These are phyloP conservation scores for Lagenorhynchus albirostris DNA, from an alignment of 2,113 vertebrate species.

Conservation along the genomic window DNA sequence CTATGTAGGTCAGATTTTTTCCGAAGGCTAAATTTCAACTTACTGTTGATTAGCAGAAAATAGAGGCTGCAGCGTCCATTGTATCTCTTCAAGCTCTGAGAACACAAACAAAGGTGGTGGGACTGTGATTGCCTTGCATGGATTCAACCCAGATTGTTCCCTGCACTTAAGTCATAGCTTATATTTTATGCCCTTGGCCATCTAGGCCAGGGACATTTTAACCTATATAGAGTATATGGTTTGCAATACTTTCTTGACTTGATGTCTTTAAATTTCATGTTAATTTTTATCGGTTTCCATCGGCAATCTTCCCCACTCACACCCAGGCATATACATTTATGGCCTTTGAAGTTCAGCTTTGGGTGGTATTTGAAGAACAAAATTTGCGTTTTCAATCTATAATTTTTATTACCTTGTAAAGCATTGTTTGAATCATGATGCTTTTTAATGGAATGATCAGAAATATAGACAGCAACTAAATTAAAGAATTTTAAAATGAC, in stretches of 20 bases:
- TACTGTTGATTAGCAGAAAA: not conserved
- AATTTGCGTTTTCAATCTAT: not conserved
- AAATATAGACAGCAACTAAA: not conserved
- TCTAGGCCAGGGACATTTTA: constrained; percentile 17
- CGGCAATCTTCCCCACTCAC: not conserved
- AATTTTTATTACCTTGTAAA: not conserved
- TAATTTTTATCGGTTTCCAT: not conserved
- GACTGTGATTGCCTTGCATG: not conserved
- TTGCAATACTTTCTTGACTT: constrained; percentile 15
- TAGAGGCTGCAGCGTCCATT: not conserved
- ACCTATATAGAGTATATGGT: constrained; percentile 24
- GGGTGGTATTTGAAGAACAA: not conserved
- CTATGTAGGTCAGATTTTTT: constrained; percentile 58
- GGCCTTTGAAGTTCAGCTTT: not conserved
- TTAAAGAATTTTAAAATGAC: not conserved
- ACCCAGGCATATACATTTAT: not conserved
- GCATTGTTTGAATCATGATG: not conserved
- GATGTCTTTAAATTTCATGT: not conserved
- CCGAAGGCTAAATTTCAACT: constrained; percentile 32
- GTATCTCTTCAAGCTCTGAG: not conserved
- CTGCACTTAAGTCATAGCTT: constrained; percentile 36
- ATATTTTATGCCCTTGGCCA: not conserved
- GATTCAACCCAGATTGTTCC: not conserved
- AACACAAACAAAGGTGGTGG: not conserved
- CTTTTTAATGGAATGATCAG: not conserved